Evolutionary conservation across 2,797 vertebrate species (phyloP), one percentile per base, ranked within the genome.

Genomic region (Columba guinea): DNA sequence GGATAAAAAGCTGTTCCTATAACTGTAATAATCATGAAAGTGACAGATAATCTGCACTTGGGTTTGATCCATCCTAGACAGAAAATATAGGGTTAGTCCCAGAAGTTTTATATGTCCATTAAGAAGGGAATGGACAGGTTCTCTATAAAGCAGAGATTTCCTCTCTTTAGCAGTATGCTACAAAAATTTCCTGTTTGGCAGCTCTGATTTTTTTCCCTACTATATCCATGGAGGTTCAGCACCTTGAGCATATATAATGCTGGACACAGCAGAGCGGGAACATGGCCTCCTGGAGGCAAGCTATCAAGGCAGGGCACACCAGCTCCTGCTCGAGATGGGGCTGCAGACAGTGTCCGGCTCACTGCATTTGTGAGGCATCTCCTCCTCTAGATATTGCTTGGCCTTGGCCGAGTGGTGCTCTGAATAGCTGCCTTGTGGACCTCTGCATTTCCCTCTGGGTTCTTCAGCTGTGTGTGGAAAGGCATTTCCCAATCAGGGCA

Each of bases 1-100:
- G 89, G 62, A 88, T 70, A 28, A 89, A 93, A 93, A 87, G n/a
- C 46, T 62, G 26, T 82, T 89, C 52, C 26, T 70, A 7, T 71
- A 53, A 71, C 63, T 74, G 37, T 19, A 87, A 93, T 81, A 88
- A 89, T 94, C 63, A 71, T 37, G 44, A 85, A 91, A 59, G 35
- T 41, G 56, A 76, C 73, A 88, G 18, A 20, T 64, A 73, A 93
- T 84, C 30, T 65, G 12, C 28, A 62, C 21, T 53, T 79, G 30
- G 6, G 4, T 44, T 69, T 30, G 65, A 30, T 35, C 13, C 35
- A 70, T 15, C 2, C 5, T 41, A 78, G 39, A 49, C 3, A 71
- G 49, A 87, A 93, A 46, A 35, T 21, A 62, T 1, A 14, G 6
- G 7, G 15, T 67, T 62, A 32, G 8, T 59, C n/a, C 5, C 5